A percentile compares a stretch with the other conserved stretches of the same genome.
phyloP scores from a whole-genome alignment of 2,113 vertebrate species.

The Melanerpes aurifrons region DNA sequence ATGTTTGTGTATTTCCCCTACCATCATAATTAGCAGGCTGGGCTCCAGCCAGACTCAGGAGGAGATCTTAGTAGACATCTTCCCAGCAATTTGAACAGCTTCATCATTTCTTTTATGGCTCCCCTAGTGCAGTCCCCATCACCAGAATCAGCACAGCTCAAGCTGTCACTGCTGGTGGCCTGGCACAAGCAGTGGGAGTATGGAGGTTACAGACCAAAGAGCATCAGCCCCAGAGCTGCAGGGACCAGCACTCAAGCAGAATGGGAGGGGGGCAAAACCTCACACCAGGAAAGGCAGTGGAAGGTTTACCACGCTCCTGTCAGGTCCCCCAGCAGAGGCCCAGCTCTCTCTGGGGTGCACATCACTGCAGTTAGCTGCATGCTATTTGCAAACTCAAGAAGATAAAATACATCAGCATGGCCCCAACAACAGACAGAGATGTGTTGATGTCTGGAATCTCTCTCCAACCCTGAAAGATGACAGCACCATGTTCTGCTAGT shows the following conservation, averaged over 20 bases:
- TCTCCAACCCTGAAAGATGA: background rate
- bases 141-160: background rate
- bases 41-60: conserved; percentile 41
- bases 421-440: background rate
- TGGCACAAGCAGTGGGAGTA: background rate
- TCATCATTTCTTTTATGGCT: background rate
- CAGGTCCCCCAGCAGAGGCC: background rate
- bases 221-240: background rate
- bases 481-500: background rate
- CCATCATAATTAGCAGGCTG: conserved; percentile 5
- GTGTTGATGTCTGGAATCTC: background rate
- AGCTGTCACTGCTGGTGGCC: background rate
- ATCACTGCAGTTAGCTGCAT: background rate
- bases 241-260: background rate
- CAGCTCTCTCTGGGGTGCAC: too few relatives aligned
- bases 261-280: background rate
- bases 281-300: background rate
- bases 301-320: background rate
- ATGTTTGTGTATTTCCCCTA: conserved; percentile 29
- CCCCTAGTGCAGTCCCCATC: background rate
- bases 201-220: accelerated
- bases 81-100: background rate
- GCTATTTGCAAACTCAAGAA: background rate
- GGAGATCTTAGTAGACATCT: background rate
- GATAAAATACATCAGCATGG: background rate